Evolutionary conservation across 2,888 invertebrate species (phyloP).

Genomic region (Xestia sexstrigata): DNA sequence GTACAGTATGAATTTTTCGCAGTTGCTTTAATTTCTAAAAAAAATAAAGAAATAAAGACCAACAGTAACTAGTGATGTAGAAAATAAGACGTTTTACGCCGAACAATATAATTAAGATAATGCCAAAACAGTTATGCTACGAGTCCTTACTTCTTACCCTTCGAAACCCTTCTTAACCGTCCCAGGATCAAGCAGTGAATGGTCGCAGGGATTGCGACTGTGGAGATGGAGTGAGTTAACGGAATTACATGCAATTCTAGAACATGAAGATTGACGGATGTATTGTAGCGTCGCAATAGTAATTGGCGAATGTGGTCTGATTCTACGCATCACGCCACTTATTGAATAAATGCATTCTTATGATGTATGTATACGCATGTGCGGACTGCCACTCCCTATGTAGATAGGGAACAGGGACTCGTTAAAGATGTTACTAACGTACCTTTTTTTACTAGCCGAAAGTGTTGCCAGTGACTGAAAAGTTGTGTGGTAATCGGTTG

Average conservation of each 20-base stretch:
- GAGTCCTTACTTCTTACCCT: slow-evolving; percentile 36
- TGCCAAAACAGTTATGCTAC: neutral
- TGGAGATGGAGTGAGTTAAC: slow-evolving; percentile 17
- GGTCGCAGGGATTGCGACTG: neutral
- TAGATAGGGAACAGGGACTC: neutral
- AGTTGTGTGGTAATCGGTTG: neutral
- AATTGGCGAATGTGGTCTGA: slow-evolving; percentile 31
- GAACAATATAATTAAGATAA: neutral
- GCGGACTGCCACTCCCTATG: neutral
- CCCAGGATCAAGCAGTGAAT: slow-evolving; percentile 16
- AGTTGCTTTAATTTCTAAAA: slow-evolving; percentile 5
- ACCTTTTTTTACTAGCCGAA: neutral
- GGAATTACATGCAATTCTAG: slow-evolving; percentile 30
- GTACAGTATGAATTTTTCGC: neutral
- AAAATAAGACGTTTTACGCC: neutral
- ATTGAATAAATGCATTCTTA: slow-evolving; percentile 19
- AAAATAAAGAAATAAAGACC: no score
- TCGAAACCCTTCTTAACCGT: neutral
- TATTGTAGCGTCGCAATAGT: slow-evolving; percentile 15
- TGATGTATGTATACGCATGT: slow-evolving; percentile 1
- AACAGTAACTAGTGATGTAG: no score
- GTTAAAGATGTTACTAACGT: neutral
- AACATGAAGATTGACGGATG: slow-evolving; percentile 44
- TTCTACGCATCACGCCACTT: neutral
- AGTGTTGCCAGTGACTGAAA: neutral